These are phyloP conservation scores for Cossypha caffra DNA, from an alignment of 2,797 vertebrate genomes.

Conservation along the genomic window DNA sequence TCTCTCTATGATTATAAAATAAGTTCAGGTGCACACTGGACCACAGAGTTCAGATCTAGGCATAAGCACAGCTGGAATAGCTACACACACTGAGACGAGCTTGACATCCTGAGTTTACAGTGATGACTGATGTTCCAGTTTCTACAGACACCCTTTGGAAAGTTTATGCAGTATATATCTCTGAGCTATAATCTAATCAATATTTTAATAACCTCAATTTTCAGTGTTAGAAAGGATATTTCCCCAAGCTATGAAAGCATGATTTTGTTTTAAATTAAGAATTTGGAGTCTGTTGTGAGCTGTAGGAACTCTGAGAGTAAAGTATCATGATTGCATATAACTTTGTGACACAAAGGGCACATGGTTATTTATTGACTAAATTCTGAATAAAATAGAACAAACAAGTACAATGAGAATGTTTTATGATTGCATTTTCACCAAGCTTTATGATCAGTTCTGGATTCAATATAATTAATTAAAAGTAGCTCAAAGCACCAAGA, in stretches of 20 bases:
- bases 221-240: conserved; percentile 3
- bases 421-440: background rate
- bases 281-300: background rate
- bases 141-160: background rate
- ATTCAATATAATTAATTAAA: background rate
- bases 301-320: background rate
- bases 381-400: background rate
- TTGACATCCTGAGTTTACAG: background rate
- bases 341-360: background rate
- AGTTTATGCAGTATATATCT: background rate
- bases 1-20: background rate
- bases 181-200: conserved; percentile 8
- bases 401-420: background rate
- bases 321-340: accelerated
- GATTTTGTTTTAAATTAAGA: conserved; percentile 29
- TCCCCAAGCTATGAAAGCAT: background rate
- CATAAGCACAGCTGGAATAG: background rate
- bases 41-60: background rate
- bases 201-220: conserved; percentile 34
- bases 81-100: background rate
- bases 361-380: background rate
- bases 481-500: background rate
- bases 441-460: background rate
- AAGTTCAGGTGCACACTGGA: background rate
- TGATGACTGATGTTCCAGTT: background rate